phyloP scores from a whole-genome alignment of 2,888 invertebrate genomes.

The Dione juno region DNA sequence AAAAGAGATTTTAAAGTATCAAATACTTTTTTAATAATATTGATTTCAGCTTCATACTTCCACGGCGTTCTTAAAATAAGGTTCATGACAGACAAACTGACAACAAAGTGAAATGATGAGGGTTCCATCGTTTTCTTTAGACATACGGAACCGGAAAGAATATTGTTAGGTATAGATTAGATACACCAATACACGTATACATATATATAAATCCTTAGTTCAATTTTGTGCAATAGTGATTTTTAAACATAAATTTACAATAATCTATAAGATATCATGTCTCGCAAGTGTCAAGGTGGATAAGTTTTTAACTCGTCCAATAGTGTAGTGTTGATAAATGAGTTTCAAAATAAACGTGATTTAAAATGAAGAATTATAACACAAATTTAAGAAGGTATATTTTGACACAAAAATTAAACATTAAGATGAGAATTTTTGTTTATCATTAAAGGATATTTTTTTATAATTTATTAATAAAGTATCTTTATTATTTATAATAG shows the following conservation, averaged over 20 bases:
- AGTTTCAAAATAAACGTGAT: neutral
- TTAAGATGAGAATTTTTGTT: neutral
- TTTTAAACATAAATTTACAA: neutral
- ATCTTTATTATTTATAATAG: neutral
- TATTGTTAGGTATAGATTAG: too few species aligned
- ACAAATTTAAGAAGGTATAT: neutral
- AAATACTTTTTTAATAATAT: too few species aligned
- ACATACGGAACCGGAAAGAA: too few species aligned
- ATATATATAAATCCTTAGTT: neutral
- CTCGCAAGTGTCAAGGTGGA: slow-evolving; percentile 23
- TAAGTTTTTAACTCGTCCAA: slow-evolving; percentile 21
- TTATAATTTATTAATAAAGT: neutral
- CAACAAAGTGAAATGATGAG: too few species aligned
- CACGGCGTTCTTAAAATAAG: too few species aligned
- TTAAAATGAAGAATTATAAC: neutral
- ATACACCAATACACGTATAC: too few species aligned
- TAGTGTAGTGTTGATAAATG: slow-evolving; percentile 17
- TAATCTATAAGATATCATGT: neutral
- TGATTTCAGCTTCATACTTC: too few species aligned
- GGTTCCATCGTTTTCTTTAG: too few species aligned
- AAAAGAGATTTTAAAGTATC: too few species aligned
- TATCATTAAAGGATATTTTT: neutral
- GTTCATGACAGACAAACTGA: too few species aligned
- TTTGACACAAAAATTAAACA: neutral
- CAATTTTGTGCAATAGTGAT: neutral